These are phyloP conservation scores for Lerema accius DNA, from an alignment of 1,140 invertebrate genomes.

Conservation along the genomic window DNA sequence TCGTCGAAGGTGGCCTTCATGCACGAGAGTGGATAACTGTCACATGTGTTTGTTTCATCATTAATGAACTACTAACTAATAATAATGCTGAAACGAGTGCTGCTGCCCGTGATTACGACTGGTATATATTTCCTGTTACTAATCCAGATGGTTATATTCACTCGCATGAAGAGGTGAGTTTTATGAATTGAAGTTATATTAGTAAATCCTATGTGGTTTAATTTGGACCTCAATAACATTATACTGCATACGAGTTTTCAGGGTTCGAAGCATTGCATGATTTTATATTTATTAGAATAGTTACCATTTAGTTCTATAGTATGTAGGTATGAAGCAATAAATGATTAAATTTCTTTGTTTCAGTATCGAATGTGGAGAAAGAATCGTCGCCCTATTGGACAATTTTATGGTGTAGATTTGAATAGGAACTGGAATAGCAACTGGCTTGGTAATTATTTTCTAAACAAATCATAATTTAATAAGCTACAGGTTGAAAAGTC, in stretches of 20 bases:
- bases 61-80: constrained; percentile 83
- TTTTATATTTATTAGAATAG: too few relatives aligned
- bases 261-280: too few relatives aligned
- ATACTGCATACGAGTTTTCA: too few relatives aligned
- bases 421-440: constrained; percentile 88
- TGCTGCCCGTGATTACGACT: constrained; percentile 85
- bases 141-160: constrained; percentile 89
- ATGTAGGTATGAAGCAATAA: too few relatives aligned
- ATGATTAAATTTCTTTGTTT: too few relatives aligned
- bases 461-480: too few relatives aligned
- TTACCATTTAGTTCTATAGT: too few relatives aligned
- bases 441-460: constrained; percentile 83
- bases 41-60: constrained; percentile 84
- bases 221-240: too few relatives aligned
- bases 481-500: too few relatives aligned
- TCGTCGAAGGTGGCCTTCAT: constrained; percentile 85
- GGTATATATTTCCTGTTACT: constrained; percentile 88
- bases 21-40: constrained; percentile 88
- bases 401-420: constrained; percentile 84
- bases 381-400: constrained; percentile 77
- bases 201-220: too few relatives aligned
- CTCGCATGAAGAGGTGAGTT: constrained; percentile 78
- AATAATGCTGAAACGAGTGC: constrained; percentile 71
- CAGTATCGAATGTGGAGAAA: constrained; percentile 86
- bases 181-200: too few relatives aligned